Conservation (phyloP, 2,888 invertebrate genomes). For the Pristionchus maxplancki region DNA sequence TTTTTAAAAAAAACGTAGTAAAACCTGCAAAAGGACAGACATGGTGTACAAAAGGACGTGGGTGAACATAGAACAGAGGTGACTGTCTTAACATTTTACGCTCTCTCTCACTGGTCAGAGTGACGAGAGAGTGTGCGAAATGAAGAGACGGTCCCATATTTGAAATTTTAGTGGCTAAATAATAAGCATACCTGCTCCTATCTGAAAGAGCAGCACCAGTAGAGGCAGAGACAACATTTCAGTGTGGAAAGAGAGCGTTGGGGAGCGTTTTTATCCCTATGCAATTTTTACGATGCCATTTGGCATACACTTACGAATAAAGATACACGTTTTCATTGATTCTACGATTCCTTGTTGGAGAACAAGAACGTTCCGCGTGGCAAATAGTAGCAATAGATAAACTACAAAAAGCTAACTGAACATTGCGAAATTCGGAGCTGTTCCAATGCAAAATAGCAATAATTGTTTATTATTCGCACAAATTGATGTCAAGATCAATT, state of each 20-base stretch:
- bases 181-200: background rate
- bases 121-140: too few relatives aligned
- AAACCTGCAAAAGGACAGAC: background rate
- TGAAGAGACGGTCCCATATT: background rate
- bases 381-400: too few relatives aligned
- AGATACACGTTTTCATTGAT: too few relatives aligned
- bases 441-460: too few relatives aligned
- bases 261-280: background rate
- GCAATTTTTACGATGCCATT: background rate
- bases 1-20: background rate
- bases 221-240: background rate
- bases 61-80: background rate
- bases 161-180: background rate
- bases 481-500: too few relatives aligned
- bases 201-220: background rate
- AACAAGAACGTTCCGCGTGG: too few relatives aligned
- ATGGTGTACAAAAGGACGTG: background rate
- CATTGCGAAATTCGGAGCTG: too few relatives aligned
- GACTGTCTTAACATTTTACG: background rate
- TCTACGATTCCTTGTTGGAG: too few relatives aligned
- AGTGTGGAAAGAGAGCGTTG: background rate
- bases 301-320: too few relatives aligned
- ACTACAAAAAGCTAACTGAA: too few relatives aligned
- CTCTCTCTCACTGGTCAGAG: too few relatives aligned
- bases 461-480: too few relatives aligned